These are phyloP conservation scores for Eudasyphora cyanicolor DNA, from an alignment of 2,888 invertebrate genomes.

Conservation along the genomic window DNA sequence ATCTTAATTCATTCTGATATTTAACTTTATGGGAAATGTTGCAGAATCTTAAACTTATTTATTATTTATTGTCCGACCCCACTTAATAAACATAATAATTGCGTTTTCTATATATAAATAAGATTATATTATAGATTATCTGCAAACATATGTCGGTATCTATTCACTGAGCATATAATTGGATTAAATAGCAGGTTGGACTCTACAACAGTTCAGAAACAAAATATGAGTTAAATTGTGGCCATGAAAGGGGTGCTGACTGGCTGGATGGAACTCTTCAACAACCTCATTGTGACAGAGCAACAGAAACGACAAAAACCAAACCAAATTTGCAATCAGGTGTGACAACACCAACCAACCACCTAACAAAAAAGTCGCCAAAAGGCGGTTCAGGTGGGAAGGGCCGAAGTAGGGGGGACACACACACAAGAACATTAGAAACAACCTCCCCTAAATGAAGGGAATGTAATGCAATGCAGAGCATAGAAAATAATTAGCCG, in stretches of 20 bases:
- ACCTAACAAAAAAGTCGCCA: neutral
- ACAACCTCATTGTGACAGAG: too few relatives aligned
- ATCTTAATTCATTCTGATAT: too few relatives aligned
- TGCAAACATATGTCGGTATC: neutral
- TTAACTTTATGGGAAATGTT: too few relatives aligned
- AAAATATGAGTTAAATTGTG: neutral
- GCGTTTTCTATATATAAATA: too few relatives aligned
- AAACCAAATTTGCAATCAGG: constrained; percentile 58
- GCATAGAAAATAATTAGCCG: neutral
- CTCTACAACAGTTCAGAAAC: neutral
- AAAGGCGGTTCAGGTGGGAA: neutral
- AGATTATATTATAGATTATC: constrained; percentile 39
- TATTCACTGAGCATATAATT: constrained; percentile 51
- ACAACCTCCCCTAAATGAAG: neutral
- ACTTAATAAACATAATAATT: too few relatives aligned
- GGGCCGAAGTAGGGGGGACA: neutral
- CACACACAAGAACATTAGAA: neutral
- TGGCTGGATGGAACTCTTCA: too few relatives aligned
- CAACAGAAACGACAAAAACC: neutral
- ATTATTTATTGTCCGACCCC: too few relatives aligned
- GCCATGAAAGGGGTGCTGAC: neutral
- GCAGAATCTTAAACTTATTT: too few relatives aligned
- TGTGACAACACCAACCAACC: constrained; percentile 22
- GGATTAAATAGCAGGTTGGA: constrained; percentile 45
- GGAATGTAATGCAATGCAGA: neutral